A percentile compares a stretch with the other conserved stretches of the same genome.
Conservation (phyloP, 1,140 invertebrate species). For the Coptotermes formosanus region DNA sequence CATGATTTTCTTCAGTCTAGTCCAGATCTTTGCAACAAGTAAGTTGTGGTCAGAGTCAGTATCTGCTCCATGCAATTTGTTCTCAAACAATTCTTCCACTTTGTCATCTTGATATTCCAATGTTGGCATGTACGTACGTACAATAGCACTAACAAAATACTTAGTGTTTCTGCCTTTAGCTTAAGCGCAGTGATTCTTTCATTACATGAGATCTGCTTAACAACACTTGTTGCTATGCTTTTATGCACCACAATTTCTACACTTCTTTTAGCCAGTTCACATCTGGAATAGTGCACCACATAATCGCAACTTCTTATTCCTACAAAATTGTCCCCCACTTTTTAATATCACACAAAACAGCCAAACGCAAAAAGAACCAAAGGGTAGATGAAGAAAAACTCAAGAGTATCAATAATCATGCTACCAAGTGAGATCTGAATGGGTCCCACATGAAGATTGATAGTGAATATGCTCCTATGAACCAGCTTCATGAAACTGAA, state of each 20-base stretch:
- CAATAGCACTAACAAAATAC: no score
- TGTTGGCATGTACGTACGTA: no score
- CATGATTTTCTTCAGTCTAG: no score
- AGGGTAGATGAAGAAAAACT: constrained; percentile 92
- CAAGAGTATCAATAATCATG: constrained; percentile 92
- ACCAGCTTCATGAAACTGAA: constrained; percentile 85
- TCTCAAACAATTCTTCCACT: no score
- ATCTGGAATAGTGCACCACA: no score
- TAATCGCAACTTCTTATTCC: neutral
- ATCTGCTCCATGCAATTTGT: no score
- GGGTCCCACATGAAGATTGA: constrained; percentile 91
- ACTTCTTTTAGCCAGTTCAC: no score
- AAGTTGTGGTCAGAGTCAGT: no score
- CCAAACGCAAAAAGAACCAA: constrained; percentile 87
- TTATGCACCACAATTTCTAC: constrained; percentile 56
- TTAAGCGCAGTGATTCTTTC: constrained; percentile 74
- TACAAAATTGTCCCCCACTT: neutral
- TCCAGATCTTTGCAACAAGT: no score
- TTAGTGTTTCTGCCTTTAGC: no score
- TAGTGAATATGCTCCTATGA: constrained; percentile 94
- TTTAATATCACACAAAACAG: constrained; percentile 62
- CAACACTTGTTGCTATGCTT: constrained; percentile 94
- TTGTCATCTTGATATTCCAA: no score
- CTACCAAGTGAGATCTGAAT: constrained; percentile 83
- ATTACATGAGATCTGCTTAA: constrained; percentile 85